These are phyloP conservation scores for Thoracochromis brauschi DNA, from an alignment of 2,113 vertebrate genomes.

Conservation along the genomic window DNA sequence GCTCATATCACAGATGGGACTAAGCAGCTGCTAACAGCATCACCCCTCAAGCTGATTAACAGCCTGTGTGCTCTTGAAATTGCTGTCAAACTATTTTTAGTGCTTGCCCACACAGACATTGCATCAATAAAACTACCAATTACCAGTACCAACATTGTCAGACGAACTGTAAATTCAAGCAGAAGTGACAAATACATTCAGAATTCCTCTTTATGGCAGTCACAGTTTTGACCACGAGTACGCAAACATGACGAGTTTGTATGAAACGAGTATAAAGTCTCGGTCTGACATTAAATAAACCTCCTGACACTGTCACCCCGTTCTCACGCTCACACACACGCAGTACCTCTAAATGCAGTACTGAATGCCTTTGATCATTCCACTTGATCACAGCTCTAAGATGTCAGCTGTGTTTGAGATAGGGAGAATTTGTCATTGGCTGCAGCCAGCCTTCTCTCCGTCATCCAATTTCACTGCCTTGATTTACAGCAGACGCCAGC, in stretches of 20 bases:
- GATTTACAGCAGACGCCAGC: slow-evolving; percentile 41
- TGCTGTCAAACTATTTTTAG: not conserved
- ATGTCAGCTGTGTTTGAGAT: slow-evolving; percentile 56
- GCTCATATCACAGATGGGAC: not conserved
- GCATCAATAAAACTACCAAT: not conserved
- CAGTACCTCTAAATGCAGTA: not conserved
- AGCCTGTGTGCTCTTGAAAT: not conserved
- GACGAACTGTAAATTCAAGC: not conserved
- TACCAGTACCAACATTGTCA: not conserved
- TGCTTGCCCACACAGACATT: not conserved
- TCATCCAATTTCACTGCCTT: slow-evolving; percentile 43
- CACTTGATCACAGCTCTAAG: slow-evolving; percentile 61
- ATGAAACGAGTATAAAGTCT: not conserved
- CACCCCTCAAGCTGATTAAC: not conserved
- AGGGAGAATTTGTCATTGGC: slow-evolving; percentile 43
- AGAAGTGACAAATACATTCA: not conserved
- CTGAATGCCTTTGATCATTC: slow-evolving; percentile 58
- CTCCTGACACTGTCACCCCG: not conserved
- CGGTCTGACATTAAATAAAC: not conserved
- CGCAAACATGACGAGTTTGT: not conserved
- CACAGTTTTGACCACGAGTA: not conserved
- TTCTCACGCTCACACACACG: not conserved
- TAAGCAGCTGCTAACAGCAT: not conserved
- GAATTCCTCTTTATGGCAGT: not conserved
- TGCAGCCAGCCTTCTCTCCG: slow-evolving; percentile 47